A percentile compares a stretch with the other conserved stretches of the same genome.
Evolutionary conservation across 2,888 invertebrate genomes (phyloP).

Genomic region (Tanytarsus gracilentus): DNA sequence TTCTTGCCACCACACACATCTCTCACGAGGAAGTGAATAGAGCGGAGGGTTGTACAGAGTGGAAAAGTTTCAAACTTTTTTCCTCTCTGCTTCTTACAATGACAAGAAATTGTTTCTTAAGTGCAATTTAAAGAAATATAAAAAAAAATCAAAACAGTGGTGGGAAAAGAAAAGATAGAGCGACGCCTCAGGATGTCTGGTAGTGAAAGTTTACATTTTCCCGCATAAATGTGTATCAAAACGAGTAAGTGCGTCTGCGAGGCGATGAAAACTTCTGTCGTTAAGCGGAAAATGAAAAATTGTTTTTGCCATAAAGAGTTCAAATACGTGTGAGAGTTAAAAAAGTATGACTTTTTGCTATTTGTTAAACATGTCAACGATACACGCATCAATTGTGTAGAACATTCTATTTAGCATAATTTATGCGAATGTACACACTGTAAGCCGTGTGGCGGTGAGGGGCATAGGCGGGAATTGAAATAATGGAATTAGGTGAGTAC

Average conservation of each 20-base stretch:
- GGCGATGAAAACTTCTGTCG: too few relatives aligned
- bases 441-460: not conserved
- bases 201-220: not conserved
- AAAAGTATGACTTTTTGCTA: constrained; percentile 11
- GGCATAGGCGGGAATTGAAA: not conserved
- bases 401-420: constrained; percentile 13
- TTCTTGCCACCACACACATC: not conserved
- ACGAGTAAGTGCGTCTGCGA: too few relatives aligned
- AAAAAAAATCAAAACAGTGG: not conserved
- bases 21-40: not conserved
- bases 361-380: constrained; percentile 12
- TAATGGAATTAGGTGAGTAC: constrained; percentile 8
- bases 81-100: not conserved
- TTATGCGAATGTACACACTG: constrained; percentile 4
- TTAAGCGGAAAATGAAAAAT: not conserved
- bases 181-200: not conserved
- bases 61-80: not conserved
- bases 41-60: too few relatives aligned
- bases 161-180: not conserved
- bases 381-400: constrained; percentile 17
- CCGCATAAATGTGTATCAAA: too few relatives aligned
- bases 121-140: not conserved
- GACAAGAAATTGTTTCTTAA: constrained; percentile 16
- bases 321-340: too few relatives aligned
- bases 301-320: not conserved